phyloP scores from a whole-genome alignment of 2,113 vertebrate genomes.

The Peromyscus californicus region DNA sequence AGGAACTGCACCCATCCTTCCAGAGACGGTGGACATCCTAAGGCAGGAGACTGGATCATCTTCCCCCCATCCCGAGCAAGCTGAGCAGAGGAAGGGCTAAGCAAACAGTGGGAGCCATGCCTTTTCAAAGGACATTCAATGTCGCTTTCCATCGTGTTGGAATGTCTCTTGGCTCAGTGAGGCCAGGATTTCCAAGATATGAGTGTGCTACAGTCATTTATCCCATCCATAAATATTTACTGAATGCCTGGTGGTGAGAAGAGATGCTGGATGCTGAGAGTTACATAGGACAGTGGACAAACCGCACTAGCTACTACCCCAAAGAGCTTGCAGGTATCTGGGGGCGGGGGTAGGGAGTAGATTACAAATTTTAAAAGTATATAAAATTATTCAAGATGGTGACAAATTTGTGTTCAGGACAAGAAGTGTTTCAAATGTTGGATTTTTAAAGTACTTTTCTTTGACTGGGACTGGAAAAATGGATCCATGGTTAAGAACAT shows the following conservation, averaged over 20 bases:
- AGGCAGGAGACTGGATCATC: background rate
- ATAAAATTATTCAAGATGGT: background rate
- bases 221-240: background rate
- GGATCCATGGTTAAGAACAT: background rate
- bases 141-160: background rate
- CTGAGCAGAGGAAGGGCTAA: background rate
- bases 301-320: fast-evolving
- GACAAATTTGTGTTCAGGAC: background rate
- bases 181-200: background rate
- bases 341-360: background rate
- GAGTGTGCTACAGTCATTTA: background rate
- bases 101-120: background rate
- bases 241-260: background rate
- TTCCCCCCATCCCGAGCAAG: background rate
- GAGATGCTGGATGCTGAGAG: background rate
- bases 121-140: background rate
- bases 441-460: background rate
- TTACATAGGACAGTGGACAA: background rate
- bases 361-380: background rate
- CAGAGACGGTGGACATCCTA: fast-evolving
- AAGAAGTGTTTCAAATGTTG: background rate
- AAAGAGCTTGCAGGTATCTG: fast-evolving
- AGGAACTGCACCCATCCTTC: too few species aligned
- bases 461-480: background rate
- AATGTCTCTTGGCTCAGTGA: background rate